phyloP scores from a whole-genome alignment of 2,888 invertebrate genomes.

The Dilophus febrilis region DNA sequence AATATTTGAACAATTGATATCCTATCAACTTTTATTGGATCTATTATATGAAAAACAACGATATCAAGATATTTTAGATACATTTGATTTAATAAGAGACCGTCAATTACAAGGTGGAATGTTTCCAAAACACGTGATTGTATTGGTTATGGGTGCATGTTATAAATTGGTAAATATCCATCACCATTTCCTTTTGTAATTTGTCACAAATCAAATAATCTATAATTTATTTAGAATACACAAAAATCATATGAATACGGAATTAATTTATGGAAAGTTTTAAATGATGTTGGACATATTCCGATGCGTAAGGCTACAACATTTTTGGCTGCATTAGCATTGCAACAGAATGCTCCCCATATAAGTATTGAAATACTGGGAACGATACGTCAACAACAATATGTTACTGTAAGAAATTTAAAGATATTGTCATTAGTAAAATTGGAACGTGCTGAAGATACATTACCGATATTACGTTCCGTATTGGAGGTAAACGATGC shows the following conservation, averaged over 20 bases:
- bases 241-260: conserved; percentile 46
- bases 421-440: conserved; percentile 44
- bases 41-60: conserved; percentile 47
- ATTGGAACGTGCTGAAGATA: conserved; percentile 45
- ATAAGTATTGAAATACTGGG: conserved; percentile 49
- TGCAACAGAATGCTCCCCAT: conserved; percentile 49
- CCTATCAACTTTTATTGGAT: conserved; percentile 52
- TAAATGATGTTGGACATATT: conserved; percentile 35
- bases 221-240: too few relatives aligned
- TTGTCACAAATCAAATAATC: too few relatives aligned
- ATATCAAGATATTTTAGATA: conserved; percentile 46
- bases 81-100: conserved; percentile 41
- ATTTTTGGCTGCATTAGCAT: conserved; percentile 45
- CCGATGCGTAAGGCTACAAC: conserved; percentile 44
- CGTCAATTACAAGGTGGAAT: conserved; percentile 44
- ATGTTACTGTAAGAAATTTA: conserved; percentile 51
- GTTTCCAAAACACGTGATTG: conserved; percentile 49
- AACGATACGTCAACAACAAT: conserved; percentile 35
- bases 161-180: conserved; percentile 49
- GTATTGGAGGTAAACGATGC: conserved; percentile 40
- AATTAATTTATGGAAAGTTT: conserved; percentile 40
- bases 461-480: conserved; percentile 38
- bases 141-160: conserved; percentile 51
- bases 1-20: conserved; percentile 55
- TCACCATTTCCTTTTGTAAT: too few relatives aligned